Evolutionary conservation across 2,888 invertebrate genomes (phyloP), one percentile per base, ranked within the genome.

Genomic region (Xylota sylvarum): DNA sequence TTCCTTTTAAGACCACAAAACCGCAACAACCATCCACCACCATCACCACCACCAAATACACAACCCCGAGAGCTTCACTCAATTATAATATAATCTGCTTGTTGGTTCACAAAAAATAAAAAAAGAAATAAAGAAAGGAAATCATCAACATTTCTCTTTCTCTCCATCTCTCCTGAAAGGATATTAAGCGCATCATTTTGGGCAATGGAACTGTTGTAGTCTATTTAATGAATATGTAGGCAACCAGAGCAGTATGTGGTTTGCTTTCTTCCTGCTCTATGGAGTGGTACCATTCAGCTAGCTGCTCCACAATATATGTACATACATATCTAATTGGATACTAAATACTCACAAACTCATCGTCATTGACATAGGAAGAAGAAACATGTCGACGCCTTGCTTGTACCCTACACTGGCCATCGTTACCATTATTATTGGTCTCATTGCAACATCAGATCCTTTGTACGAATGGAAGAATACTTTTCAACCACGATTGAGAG

Each of bases 41-140:
- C 62, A 27, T 30, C 32, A 43, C 37, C 37, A 23, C 77, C 55
- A 52, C 19, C 64, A 17, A 64, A 52, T 50, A 70, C 55, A 73
- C 37, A 69, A 56, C 55, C 35, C 50, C 56, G 10, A 46, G 64
- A 76, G 62, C 48, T 81, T 64, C 62, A 73, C 86, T 82, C 82
- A 86, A 86, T 86, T 86, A 78, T 78, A 86, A 78, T 64, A 86
- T 86, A 86, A 86, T 86, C 82, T 78, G 73, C 64, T 82, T 86
- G 86, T 67, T 82, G 72, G 76, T 27, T 82, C 52, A 43, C 62
- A 69, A 23, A 23, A 23, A 23, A 23, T 23, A 23, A 23, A 23
- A 23, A 23, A 23, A 23, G 3, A 23, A 23, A 64, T 40, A 10
- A 35, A 80, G 52, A 62, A 19, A 37, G 14, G 32, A 37, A 58